Conservation (phyloP, 2,797 vertebrate species). For the Poeciliopsis turneri region DNA sequence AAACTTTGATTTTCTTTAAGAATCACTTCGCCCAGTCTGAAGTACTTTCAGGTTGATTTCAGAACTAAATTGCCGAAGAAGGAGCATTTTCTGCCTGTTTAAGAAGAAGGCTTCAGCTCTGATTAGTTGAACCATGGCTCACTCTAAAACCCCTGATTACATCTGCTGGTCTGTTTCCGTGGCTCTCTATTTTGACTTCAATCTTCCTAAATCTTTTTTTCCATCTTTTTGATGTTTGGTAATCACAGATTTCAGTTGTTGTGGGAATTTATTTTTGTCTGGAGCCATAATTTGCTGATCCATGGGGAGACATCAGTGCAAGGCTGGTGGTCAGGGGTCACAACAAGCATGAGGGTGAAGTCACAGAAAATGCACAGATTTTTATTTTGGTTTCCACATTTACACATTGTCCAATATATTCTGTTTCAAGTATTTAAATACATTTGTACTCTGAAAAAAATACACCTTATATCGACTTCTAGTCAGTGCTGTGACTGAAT, state of each 20-base stretch:
- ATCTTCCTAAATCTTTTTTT: background rate
- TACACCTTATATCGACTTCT: background rate
- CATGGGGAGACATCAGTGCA: background rate
- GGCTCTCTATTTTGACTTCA: background rate
- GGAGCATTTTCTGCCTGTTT: background rate
- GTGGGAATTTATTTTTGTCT: background rate
- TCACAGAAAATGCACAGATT: background rate
- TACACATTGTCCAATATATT: background rate
- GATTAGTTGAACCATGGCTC: background rate
- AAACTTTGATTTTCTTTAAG: slow-evolving; percentile 2
- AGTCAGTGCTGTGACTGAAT: background rate
- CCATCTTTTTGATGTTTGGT: slow-evolving; percentile 5
- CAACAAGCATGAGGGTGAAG: background rate
- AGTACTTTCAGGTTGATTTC: background rate
- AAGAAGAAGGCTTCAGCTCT: background rate
- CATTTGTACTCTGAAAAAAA: background rate
- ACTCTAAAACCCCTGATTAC: slow-evolving; percentile 1
- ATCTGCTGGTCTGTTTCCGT: background rate
- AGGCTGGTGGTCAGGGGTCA: background rate
- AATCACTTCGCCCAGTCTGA: background rate
- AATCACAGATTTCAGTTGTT: background rate
- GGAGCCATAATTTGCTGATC: background rate
- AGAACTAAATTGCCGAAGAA: slow-evolving; percentile 2
- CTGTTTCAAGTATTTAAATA: background rate
- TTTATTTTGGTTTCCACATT: background rate